Evolutionary conservation across 2,888 invertebrate genomes (phyloP), one percentile per base, ranked within the genome.

Genomic region (Odontothrips loti): DNA sequence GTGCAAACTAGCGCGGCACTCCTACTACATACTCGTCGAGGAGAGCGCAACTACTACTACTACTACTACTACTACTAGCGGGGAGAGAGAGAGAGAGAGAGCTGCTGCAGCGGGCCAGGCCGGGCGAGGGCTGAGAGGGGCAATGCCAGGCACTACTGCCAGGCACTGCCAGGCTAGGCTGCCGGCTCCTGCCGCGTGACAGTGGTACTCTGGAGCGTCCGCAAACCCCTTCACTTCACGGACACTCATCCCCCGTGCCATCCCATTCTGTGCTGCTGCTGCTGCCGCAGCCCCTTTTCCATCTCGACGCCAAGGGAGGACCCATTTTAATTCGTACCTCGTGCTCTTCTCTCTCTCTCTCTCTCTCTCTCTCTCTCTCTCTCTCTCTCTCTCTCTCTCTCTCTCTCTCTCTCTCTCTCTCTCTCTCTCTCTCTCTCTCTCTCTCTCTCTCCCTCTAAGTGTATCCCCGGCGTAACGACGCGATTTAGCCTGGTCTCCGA

Each of bases 401-500:
- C 58, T 11, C 58, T 17, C 58, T 20, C 58, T 58, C 58, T 58
- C 58, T 51, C 51, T 51, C 51, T 51, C 6, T 51, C 20, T 51
- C 58, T 58, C 58, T 58, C 58, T 58, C 58, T 8, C 58, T 11
- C 58, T 17, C 58, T 20, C 58, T 58, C 58, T 58, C 58, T 51
- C 51, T 51, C 51, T 51, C 6, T 51, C 20, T 51, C 58, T 58
- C 58, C 15, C 58, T 58, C 58, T 8, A 11, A 58, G 17, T 58
- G 58, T 58, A 58, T 58, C 58, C 58, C 58, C 20, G 58, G 58
- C 58, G 17, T 58, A 58, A 58, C 58, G 58, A 58, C 58, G 58
- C 58, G 58, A 58, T 58, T 58, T 58, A 58, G 58, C 58, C 58
- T 58, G 58, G 58, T 58, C 58, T 58, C 58, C 58, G 58, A 58